Conservation (phyloP, 2,888 invertebrate genomes). For the Dermolepida albohirtum region DNA sequence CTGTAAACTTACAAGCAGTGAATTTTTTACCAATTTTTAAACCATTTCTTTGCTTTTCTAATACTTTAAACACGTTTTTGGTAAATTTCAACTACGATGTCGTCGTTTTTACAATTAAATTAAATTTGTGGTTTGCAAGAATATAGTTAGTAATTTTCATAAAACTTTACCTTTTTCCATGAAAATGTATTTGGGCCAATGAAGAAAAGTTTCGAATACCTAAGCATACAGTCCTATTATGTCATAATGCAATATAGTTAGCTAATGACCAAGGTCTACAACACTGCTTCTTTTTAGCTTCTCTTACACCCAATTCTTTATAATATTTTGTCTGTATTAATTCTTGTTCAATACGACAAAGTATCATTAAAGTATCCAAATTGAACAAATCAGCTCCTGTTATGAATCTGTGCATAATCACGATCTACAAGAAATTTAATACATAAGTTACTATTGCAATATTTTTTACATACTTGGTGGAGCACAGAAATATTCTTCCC, state of each 20-base stretch:
- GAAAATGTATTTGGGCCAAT: too few relatives aligned
- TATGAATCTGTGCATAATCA: constrained; percentile 75
- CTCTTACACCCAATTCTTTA: constrained; percentile 70
- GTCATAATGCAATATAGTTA: constrained; percentile 88
- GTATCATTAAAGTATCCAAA: constrained; percentile 68
- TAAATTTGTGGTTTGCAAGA: too few relatives aligned
- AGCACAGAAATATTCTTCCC: constrained; percentile 76
- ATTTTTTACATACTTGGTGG: constrained; percentile 67
- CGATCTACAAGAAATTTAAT: constrained; percentile 63
- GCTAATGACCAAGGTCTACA: constrained; percentile 93
- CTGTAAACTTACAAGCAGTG: too few relatives aligned
- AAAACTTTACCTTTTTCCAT: too few relatives aligned
- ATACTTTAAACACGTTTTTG: too few relatives aligned
- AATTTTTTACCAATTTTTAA: too few relatives aligned
- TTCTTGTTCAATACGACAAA: constrained; percentile 82
- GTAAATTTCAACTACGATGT: too few relatives aligned
- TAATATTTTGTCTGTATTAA: constrained; percentile 70
- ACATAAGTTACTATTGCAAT: neutral
- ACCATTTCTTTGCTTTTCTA: too few relatives aligned
- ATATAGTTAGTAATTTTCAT: too few relatives aligned
- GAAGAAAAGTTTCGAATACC: constrained; percentile 61
- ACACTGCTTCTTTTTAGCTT: constrained; percentile 68
- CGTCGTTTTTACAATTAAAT: too few relatives aligned
- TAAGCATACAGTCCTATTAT: constrained; percentile 83
- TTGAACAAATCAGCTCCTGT: constrained; percentile 69